Evolutionary conservation across 2,888 invertebrate genomes (phyloP), one percentile per base, ranked within the genome.

Genomic region (Choreutis nemorana): DNA sequence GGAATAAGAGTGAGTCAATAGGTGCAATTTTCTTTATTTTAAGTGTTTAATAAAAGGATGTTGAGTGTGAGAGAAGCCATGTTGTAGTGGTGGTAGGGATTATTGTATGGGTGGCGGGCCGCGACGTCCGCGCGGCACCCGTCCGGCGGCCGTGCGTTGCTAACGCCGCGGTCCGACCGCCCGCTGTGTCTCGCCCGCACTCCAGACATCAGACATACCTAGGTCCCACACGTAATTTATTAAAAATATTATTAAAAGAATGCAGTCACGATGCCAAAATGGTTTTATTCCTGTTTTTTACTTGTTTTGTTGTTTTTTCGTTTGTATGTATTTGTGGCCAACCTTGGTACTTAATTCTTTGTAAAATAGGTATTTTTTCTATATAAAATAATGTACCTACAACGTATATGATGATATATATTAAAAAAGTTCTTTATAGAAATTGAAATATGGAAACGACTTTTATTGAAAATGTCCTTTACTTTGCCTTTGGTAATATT

Each of bases 231-330:
- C 53, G 10, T 62, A 55, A 62, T 68, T 62, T 68, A 71, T 68
- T 66, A 54, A 55, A 60, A 61, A 67, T 59, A 63, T 44, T 47
- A 64, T 66, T 60, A 59, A 70, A 67, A 62, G 51, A 54, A 65
- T 57, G 70, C 71, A 71, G 70, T 73, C 71, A 66, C 73, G 73
- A 75, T 75, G 77, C 77, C 77, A 77, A 77, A 77, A 75, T 75
- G 75, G 73, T 77, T 73, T 70, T 67, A 73, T 73, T 72, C 75
- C 73, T 72, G 72, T 75, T 73, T 73, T 67, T 73, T 70, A 65
- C 66, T 75, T 72, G 68, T 75, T 77, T 72, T 73, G 70, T 77
- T 75, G 63, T 70, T 72, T 72, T 72, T 65, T 51, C 65, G 70
- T 73, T 75, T 71, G 67, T 72, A 68, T 71, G 71, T 75, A 73